Evolutionary conservation across 2,888 invertebrate genomes (phyloP), one percentile per base, ranked within the genome.

Genomic region (Pyralis farinalis): DNA sequence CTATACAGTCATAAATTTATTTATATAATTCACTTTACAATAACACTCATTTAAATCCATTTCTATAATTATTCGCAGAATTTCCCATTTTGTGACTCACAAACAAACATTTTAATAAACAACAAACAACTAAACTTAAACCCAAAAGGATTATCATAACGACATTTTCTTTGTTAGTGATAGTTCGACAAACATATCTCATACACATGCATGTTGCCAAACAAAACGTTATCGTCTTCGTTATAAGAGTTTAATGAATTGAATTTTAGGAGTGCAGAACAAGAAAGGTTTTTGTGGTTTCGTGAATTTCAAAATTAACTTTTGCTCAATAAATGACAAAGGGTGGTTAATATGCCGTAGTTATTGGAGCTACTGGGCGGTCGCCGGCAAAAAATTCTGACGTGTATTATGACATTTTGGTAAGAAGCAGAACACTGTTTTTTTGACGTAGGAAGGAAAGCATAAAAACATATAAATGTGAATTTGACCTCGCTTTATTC

Each of bases 121-220:
- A 62, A 73, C 55, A 64, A 64, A 75, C 71, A 78, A 71, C 46
- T 46, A 49, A 16, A 63, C 55, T 63, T 63, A 67, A 22, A 61
- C 71, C 74, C 66, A 71, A 69, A 64, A 42, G 71, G 84, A 85
- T 85, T 83, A 82, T 40, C 51, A 63, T 81, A 80, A 82, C 71
- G 72, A 72, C 65, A 69, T 75, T 75, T 70, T 71, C n/a, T 69
- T 80, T 84, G 79, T 78, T 58, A 39, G 37, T 47, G 45, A 4
- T 29, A 42, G 33, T 7, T 41, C 22, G 22, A 42, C 32, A 33
- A 33, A 37, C 11, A 11, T 25, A 25, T 3, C 5, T 28, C 9
- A 7, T 9, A 6, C 25, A 25, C 7, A 25, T n/a, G n/a, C n/a
- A n/a, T n/a, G n/a, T n/a, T n/a, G n/a, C n/a, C n/a, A n/a, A n/a